Conservation (phyloP, 2,888 invertebrate species). For the Julus scanicus region DNA sequence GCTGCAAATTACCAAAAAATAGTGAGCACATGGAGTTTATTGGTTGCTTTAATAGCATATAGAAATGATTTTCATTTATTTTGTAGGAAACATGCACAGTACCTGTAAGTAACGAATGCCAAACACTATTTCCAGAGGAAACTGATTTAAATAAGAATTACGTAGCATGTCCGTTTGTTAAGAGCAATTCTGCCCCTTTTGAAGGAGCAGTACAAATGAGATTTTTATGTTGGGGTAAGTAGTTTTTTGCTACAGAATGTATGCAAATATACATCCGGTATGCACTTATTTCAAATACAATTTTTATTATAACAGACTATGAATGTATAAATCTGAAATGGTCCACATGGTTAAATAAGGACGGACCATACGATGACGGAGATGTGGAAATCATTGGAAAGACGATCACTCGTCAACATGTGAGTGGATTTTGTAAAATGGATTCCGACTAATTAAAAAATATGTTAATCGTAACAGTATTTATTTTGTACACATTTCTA, state of each 20-base stretch:
- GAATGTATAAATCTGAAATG: slow-evolving; percentile 48
- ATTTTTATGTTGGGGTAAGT: slow-evolving; percentile 53
- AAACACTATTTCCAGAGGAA: slow-evolving; percentile 8
- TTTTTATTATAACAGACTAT: not conserved
- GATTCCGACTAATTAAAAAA: too few species aligned
- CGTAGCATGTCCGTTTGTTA: not conserved
- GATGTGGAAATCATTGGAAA: slow-evolving; percentile 52
- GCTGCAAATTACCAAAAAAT: too few species aligned
- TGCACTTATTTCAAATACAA: too few species aligned
- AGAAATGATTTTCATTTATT: not conserved
- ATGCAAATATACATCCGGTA: too few species aligned
- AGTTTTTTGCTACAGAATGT: too few species aligned
- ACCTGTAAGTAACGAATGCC: slow-evolving; percentile 51
- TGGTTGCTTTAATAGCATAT: too few species aligned
- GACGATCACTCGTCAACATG: slow-evolving; percentile 24
- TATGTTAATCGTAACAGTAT: not conserved
- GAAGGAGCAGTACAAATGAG: slow-evolving; percentile 30
- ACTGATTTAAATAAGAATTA: not conserved
- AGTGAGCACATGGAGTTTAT: too few species aligned
- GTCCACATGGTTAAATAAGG: slow-evolving; percentile 53
- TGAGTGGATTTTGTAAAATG: not conserved
- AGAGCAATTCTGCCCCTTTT: not conserved
- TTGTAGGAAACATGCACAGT: slow-evolving; percentile 33
- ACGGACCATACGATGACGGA: slow-evolving; percentile 50
- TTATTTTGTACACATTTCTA: too few species aligned